phyloP scores from a whole-genome alignment of 2,888 invertebrate genomes.

The Ormia ochracea region DNA sequence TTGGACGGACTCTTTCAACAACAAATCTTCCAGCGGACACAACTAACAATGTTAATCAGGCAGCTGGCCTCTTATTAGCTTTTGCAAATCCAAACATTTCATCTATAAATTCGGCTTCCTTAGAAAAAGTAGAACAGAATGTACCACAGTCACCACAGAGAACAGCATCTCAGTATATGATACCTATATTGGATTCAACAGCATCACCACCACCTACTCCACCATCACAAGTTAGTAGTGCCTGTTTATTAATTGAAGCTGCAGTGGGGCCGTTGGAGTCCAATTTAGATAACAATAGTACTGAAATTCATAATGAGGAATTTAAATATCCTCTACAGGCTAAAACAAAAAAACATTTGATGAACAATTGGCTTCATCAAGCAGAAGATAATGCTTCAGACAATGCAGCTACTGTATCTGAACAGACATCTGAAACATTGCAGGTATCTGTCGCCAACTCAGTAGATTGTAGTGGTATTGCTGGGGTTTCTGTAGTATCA shows the following conservation, averaged over 20 bases:
- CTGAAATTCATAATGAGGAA: slow-evolving; percentile 74
- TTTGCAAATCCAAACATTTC: slow-evolving; percentile 74
- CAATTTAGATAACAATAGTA: slow-evolving; percentile 51
- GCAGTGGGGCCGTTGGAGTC: slow-evolving; percentile 87
- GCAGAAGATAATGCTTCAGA: slow-evolving; percentile 73
- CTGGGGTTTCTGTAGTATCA: not conserved
- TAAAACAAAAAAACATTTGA: slow-evolving; percentile 93
- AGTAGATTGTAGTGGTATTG: not conserved
- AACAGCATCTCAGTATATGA: slow-evolving; percentile 57
- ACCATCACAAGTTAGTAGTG: slow-evolving; percentile 81
- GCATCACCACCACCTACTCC: slow-evolving; percentile 69
- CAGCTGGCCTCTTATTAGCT: slow-evolving; percentile 80
- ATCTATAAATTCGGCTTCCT: not conserved
- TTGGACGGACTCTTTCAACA: not conserved
- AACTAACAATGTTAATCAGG: slow-evolving; percentile 75
- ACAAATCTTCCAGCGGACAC: not conserved
- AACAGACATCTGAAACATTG: not conserved
- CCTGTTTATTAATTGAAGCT: slow-evolving; percentile 88
- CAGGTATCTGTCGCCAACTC: not conserved
- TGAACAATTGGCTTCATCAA: slow-evolving; percentile 93
- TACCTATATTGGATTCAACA: slow-evolving; percentile 30
- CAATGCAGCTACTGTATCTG: not conserved
- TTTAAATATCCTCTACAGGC: slow-evolving; percentile 86
- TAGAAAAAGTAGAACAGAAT: not conserved
- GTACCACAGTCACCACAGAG: slow-evolving; percentile 61